A percentile compares a stretch with the other conserved stretches of the same genome.
phyloP scores from a whole-genome alignment of 2,113 vertebrate genomes.

The Toxotes jaculatrix region DNA sequence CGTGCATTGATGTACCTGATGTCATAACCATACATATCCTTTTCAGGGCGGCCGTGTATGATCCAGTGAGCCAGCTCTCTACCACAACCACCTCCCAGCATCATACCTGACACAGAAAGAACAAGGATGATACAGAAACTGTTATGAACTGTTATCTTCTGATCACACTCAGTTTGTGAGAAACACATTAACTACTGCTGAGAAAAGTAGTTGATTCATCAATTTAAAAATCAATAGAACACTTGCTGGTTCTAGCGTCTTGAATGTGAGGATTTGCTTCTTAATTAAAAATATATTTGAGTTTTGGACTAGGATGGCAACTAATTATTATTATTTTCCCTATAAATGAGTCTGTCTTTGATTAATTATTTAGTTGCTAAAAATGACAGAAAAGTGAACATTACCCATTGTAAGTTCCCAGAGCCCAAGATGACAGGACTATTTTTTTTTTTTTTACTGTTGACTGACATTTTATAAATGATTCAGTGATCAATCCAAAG shows the following conservation, averaged over 20 bases:
- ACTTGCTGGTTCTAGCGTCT: background rate
- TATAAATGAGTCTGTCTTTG: background rate
- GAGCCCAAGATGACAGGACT: too few relatives aligned
- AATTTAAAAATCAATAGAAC: background rate
- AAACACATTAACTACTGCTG: background rate
- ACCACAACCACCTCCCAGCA: conserved; percentile 96
- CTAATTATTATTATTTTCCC: background rate
- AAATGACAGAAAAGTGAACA: background rate
- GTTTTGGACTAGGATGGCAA: background rate
- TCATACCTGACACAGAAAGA: conserved; percentile 89
- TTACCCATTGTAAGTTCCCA: too few relatives aligned
- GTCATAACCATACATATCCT: conserved; percentile 97
- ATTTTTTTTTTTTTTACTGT: background rate
- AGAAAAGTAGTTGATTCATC: background rate
- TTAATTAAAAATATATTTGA: background rate
- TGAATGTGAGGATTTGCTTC: background rate
- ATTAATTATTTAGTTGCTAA: background rate
- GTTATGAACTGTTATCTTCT: background rate
- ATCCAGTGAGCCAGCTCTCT: conserved; percentile 96
- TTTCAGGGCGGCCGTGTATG: conserved; percentile 91
- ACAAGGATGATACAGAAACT: background rate
- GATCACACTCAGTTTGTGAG: background rate
- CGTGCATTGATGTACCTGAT: conserved; percentile 86
- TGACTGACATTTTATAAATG: background rate
- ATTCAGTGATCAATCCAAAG: background rate